Base-by-base conservation (phyloP, 2,113 vertebrate species). In the Prionailurus bengalensis region DNA sequence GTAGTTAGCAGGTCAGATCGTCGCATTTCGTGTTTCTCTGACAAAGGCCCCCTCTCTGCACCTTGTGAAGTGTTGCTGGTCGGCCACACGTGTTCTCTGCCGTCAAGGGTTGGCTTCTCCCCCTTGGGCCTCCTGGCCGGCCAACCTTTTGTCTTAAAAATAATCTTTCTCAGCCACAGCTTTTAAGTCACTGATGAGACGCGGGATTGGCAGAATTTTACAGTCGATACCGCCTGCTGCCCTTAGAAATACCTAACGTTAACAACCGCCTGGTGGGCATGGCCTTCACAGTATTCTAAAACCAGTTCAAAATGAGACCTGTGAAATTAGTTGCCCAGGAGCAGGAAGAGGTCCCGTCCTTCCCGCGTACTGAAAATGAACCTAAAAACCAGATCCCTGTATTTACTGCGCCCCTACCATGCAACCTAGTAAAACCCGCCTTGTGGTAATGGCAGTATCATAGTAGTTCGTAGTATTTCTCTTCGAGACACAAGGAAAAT, bases 91-190 rank as follows among this genome's bases (percentile, higher is more conserved):
- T 68, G 27, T 82, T 81, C 80, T 86, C 11, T 61, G 19, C 51
- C 42, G 1, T 76, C 31, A 89, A 92, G 14, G 19, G 16, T 65
- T 39, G 14, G 58, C 23, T 45, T 79, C 71, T 80, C 33, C 45
- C 42, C 45, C 33, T 29, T 33, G 66, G 33, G 39, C 11, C 36
- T 31, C 39, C 85, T 74, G 33, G 48, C 66, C 45, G 76, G 66
- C 61, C 89, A 90, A 42, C n/a, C n/a, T 89, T 29, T 39, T 89
- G 48, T 79, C 74, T 71, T 86, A 82, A 82, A 74, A 80, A 73
- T 91, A 29, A 5, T 74, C 71, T 42, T 42, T 74, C n/a, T 92
- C 66, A 68, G 45, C 73, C 53, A 80, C 2, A 92, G 79, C n/a
- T 71, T 71, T 23, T 68, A 83, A 82, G 79, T 71, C 71, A 73